Conservation (phyloP, 1,140 invertebrate species). For the Leptestheria dahalacensis region DNA sequence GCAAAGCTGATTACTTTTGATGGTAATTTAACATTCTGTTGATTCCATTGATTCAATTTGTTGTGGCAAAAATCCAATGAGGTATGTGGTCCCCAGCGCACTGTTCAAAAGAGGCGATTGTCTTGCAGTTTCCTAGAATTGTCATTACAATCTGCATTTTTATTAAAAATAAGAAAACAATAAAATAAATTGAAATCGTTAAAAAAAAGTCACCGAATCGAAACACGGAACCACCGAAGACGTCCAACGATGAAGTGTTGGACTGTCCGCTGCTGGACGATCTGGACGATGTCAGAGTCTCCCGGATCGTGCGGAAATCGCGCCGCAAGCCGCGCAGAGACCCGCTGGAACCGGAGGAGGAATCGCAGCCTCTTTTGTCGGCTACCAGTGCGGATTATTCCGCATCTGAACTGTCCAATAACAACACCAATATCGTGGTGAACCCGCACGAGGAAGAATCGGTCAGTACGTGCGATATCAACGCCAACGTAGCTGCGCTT, state of each 20-base stretch:
- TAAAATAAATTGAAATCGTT: too few relatives aligned
- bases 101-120: too few relatives aligned
- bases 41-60: too few relatives aligned
- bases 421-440: slow-evolving; percentile 11
- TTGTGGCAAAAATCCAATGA: too few relatives aligned
- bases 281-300: not conserved
- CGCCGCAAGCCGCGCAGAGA: not conserved
- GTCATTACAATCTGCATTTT: too few relatives aligned
- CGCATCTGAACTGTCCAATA: not conserved
- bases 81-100: not conserved
- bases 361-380: not conserved
- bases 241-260: not conserved
- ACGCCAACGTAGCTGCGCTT: slow-evolving; percentile 17
- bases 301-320: not conserved
- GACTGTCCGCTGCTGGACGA: not conserved
- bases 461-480: slow-evolving; percentile 22
- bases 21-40: too few relatives aligned
- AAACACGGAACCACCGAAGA: not conserved
- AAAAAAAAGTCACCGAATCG: not conserved
- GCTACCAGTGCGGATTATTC: not conserved
- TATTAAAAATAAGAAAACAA: too few relatives aligned
- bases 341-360: not conserved
- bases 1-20: too few relatives aligned
- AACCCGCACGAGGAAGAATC: slow-evolving; percentile 28
- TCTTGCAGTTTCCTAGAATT: too few relatives aligned